Percentiles rank a stretch among this genome's conserved stretches.
These are phyloP conservation scores for Drosophila ogumai DNA, from an alignment of 1,140 invertebrate genomes.

Conservation along the genomic window DNA sequence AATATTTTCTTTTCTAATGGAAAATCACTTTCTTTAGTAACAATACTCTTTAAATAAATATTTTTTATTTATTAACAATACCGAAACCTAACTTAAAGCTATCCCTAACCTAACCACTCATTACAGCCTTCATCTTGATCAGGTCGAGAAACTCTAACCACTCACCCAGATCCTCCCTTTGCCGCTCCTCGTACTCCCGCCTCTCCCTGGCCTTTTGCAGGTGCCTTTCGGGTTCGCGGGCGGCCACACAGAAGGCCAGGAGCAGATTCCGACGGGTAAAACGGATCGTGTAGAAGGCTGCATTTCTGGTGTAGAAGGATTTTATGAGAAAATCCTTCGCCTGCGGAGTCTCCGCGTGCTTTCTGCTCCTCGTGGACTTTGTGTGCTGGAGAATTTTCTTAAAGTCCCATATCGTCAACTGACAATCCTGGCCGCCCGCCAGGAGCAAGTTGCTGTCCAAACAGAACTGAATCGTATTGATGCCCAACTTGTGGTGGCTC, in stretches of 20 bases:
- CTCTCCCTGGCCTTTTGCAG: not conserved
- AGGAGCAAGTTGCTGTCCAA: constrained; percentile 55
- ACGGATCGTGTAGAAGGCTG: constrained; percentile 33
- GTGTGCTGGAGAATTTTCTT: constrained; percentile 24
- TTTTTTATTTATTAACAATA: not conserved
- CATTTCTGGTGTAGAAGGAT: constrained; percentile 25
- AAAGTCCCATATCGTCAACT: constrained; percentile 59
- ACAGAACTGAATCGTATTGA: constrained; percentile 40
- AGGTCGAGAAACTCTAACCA: constrained; percentile 39
- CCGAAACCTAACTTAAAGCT: not conserved
- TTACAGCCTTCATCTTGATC: constrained; percentile 28
- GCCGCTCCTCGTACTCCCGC: not conserved
- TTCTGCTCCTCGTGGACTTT: not conserved
- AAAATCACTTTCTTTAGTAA: not conserved
- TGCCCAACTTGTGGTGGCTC: constrained; percentile 20
- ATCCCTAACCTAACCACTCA: not conserved
- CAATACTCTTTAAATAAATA: too few species aligned
- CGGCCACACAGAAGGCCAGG: constrained; percentile 36
- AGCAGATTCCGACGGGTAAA: constrained; percentile 50
- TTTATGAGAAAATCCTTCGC: constrained; percentile 17
- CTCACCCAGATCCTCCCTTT: not conserved
- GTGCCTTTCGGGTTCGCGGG: not conserved
- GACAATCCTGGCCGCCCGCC: constrained; percentile 48
- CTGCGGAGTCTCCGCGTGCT: too few species aligned
- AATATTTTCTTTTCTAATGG: not conserved